Conservation (phyloP, 2,888 invertebrate species). For the Cotesia congregata region DNA sequence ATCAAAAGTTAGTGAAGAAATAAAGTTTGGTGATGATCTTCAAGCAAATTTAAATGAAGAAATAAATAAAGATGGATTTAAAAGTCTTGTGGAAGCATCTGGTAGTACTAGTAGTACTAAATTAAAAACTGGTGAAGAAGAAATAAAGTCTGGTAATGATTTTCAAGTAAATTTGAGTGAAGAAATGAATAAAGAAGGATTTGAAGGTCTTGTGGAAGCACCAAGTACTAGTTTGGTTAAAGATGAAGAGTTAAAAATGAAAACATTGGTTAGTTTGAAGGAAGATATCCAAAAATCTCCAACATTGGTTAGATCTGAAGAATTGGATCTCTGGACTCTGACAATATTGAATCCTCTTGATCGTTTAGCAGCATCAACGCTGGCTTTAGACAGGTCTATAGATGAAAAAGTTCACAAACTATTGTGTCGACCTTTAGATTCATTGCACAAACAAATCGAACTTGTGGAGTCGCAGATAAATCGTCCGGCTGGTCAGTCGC, state of each 20-base stretch:
- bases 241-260: background rate
- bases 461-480: constrained; percentile 58
- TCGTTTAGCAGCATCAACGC: constrained; percentile 53
- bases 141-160: too few species aligned
- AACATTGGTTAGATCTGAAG: constrained; percentile 39
- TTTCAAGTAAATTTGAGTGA: constrained; percentile 11
- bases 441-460: constrained; percentile 61
- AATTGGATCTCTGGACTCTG: constrained; percentile 47
- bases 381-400: constrained; percentile 53
- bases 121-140: too few species aligned
- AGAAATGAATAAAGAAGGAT: background rate
- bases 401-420: constrained; percentile 52
- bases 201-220: background rate
- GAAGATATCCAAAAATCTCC: constrained; percentile 17
- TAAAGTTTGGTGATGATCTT: background rate
- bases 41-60: constrained; percentile 11
- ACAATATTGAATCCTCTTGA: constrained; percentile 54
- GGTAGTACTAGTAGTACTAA: too few species aligned
- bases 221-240: background rate
- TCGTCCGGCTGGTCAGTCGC: constrained; percentile 54
- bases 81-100: background rate
- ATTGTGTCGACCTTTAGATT: constrained; percentile 60
- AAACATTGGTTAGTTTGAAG: background rate
- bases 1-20: too few species aligned
- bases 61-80: background rate